Evolutionary conservation across 2,888 invertebrate genomes (phyloP), one percentile per base, ranked within the genome.

Genomic region (Pemphredon lugubris): DNA sequence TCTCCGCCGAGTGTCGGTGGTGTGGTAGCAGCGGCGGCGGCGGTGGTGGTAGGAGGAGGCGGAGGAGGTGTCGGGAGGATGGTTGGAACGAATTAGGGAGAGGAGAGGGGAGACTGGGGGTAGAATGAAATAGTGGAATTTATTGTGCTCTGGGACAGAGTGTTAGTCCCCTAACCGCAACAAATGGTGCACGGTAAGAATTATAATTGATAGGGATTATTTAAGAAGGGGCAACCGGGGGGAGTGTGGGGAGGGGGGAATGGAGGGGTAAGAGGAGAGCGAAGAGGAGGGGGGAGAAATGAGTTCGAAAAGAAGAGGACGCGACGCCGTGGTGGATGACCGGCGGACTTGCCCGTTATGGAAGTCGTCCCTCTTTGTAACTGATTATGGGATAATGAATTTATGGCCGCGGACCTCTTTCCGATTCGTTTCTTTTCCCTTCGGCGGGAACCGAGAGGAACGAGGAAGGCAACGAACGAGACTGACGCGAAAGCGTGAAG

Each of bases 121-220:
- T 66, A 44, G 73, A 81, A 71, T 78, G 76, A 73, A 80, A 81
- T 79, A 72, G 73, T 73, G 70, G 70, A 79, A 79, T 76, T 81
- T 81, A 81, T 81, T 72, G 80, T 79, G 67, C 67, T 47, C 45
- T 54, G 70, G 67, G 74, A 69, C 73, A 66, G n/a, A n/a, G 73
- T 39, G 73, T 70, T 58, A 37, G 71, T 66, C 69, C 66, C 61
- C 67, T 67, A 69, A 76, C 76, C 75, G 81, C 77, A 82, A 77
- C 74, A 77, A 82, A 81, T 77, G 74, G 61, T 68, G 68, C 73
- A 68, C 74, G 55, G 66, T 65, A 68, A 79, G 69, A 73, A 79
- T 81, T 77, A 82, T 79, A 82, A 81, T 82, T 75, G 77, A 82
- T 79, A 82, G 68, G 71, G 77, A 81, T 82, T 79, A 82, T 77